Percentiles rank a stretch among this genome's conserved stretches.
Conservation (phyloP, 2,113 vertebrate species). For the Megaleporinus macrocephalus region DNA sequence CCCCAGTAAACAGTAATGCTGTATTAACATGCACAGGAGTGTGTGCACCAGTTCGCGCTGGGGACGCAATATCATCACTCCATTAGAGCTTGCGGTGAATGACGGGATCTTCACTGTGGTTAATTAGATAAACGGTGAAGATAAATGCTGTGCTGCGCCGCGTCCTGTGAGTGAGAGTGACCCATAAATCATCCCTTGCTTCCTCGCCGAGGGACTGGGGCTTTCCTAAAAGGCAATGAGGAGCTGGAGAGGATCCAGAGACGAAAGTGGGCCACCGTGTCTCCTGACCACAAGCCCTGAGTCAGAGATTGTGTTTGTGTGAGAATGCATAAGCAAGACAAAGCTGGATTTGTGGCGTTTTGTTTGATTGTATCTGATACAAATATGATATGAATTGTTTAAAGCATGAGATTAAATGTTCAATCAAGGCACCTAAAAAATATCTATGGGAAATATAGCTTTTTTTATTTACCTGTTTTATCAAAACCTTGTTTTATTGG, state of each 20-base stretch:
- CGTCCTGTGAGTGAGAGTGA: conserved; percentile 6
- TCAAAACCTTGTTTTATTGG: no score
- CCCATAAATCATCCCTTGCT: conserved; percentile 42
- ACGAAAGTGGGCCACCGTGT: conserved; percentile 46
- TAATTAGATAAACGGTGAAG: no score
- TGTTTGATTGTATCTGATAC: neutral
- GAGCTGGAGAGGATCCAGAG: conserved; percentile 32
- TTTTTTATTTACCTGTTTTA: neutral
- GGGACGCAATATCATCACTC: no score
- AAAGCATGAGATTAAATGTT: neutral
- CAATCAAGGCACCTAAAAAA: neutral
- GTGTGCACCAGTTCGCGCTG: no score
- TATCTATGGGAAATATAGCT: neutral
- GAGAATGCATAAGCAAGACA: neutral
- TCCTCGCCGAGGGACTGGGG: conserved; percentile 28
- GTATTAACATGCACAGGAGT: no score
- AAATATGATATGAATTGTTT: neutral
- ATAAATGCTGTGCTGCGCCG: neutral
- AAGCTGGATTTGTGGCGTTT: neutral
- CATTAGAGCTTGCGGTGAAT: neutral
- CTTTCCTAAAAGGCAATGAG: conserved; percentile 4
- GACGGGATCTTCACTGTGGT: neutral
- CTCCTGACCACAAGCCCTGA: conserved; percentile 24
- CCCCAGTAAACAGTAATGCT: no score
- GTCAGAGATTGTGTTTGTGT: conserved; percentile 20